Conservation (phyloP, 1,140 invertebrate species). For the Drosophila ercepeae region DNA sequence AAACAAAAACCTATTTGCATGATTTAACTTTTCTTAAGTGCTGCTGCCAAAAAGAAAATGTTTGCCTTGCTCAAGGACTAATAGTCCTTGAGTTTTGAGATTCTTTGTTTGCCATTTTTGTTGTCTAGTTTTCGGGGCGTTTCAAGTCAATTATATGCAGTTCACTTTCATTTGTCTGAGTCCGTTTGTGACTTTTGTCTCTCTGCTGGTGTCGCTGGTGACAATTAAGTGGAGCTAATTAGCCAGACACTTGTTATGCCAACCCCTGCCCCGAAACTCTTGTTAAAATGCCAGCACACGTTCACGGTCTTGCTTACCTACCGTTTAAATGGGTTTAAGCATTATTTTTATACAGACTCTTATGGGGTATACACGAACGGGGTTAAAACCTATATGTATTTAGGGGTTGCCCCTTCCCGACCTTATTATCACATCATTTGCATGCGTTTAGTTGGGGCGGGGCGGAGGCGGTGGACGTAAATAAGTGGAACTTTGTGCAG, state of each 20-base stretch:
- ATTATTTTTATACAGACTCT: constrained; percentile 46
- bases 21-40: background rate
- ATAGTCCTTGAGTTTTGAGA: background rate
- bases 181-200: constrained; percentile 19
- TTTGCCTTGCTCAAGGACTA: background rate
- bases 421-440: constrained; percentile 73
- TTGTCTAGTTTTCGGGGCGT: constrained; percentile 38
- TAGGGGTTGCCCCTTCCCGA: background rate
- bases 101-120: constrained; percentile 40
- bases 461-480: constrained; percentile 14
- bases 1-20: background rate
- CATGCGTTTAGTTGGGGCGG: constrained; percentile 44
- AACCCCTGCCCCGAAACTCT: background rate
- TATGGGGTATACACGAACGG: background rate
- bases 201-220: constrained; percentile 43
- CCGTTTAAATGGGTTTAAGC: constrained; percentile 53
- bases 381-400: background rate
- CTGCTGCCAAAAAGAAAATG: no score
- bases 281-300: constrained; percentile 60
- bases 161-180: constrained; percentile 38
- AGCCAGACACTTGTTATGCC: constrained; percentile 68
- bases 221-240: constrained; percentile 60
- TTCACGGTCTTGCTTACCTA: constrained; percentile 58
- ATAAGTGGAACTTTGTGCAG: constrained; percentile 55
- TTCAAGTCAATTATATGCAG: constrained; percentile 68